phyloP scores from a whole-genome alignment of 2,113 vertebrate genomes.

The Gymnobelideus leadbeateri region DNA sequence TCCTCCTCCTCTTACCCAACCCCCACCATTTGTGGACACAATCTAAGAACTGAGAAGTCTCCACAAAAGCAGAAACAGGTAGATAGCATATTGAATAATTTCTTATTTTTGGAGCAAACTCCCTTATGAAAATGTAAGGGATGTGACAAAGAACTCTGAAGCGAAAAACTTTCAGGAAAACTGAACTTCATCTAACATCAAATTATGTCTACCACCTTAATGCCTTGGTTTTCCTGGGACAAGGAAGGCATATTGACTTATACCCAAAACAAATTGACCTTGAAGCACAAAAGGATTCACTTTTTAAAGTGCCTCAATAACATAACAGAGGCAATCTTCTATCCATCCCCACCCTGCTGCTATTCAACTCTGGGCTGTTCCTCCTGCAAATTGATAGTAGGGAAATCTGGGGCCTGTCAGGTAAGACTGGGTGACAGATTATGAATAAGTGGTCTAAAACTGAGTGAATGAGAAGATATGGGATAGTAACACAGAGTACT shows the following conservation, averaged over 20 bases:
- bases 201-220: neutral
- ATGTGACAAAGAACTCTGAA: neutral
- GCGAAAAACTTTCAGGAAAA: neutral
- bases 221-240: neutral
- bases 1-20: neutral
- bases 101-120: conserved; percentile 21
- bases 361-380: too few relatives aligned
- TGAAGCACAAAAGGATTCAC: neutral
- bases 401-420: too few relatives aligned
- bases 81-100: neutral
- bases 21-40: neutral
- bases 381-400: too few relatives aligned
- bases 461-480: too few relatives aligned
- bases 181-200: neutral
- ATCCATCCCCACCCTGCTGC: too few relatives aligned
- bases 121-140: neutral
- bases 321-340: too few relatives aligned
- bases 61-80: neutral
- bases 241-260: neutral
- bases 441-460: too few relatives aligned
- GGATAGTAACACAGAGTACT: too few relatives aligned
- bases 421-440: too few relatives aligned
- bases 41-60: neutral
- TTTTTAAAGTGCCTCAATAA: too few relatives aligned
- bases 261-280: neutral